Evolutionary conservation across 92 coral and sea anemone genomes (phyloP), one percentile per base, ranked within the genome.

Genomic region (Meandrina meandrites): DNA sequence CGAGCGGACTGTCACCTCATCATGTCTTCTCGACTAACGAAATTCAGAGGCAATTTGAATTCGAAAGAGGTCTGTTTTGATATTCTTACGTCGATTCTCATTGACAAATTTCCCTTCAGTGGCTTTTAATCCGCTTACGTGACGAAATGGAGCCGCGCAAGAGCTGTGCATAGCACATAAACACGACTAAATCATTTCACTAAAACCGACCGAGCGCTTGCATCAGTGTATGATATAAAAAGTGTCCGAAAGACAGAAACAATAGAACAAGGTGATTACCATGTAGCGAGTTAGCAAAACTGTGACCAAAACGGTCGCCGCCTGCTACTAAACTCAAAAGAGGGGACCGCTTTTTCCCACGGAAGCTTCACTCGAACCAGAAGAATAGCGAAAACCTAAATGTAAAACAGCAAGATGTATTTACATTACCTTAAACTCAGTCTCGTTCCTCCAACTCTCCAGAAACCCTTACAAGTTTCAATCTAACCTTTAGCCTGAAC

Each of bases 61-160:
- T 74, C 87, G 79, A 84, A 74, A 74, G 9, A 84, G 50, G 37
- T 72, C 72, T 74, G 80, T 72, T 80, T 68, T 83, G 80, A 73
- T 84, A 79, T 35, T 2, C 36, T 75, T 83, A 21, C 56, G 80
- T 83, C 70, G 87, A 19, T 67, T 30, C 47, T 64, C 87, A 74
- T 56, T 73, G 80, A 18, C 73, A 69, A 73, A 42, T 74, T 40
- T 75, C 73, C 79, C 54, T 45, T 82, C 16, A 50, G 86, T 67
- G 79, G 82, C 73, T 81, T 92, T 58, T 92, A 92, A 92, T 92
- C 95, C 90, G 81, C 84, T 92, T 92, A 92, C 91, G 84, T 21
- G 79, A 83, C 83, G 91, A 24, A 81, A 72, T 76, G 86, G 30
- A 64, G 34, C 81, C 78, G 79, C 84, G 57, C 84, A 72, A 73